Conservation (phyloP, 1,140 invertebrate species). For the Drosophila melanogaster region Release_6_plus_ISO1_MT NT_033777.3:23818001-23818500, state of each 20-base stretch:
- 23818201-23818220: neutral
- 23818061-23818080: slow-evolving; percentile 29
- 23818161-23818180: slow-evolving; percentile 14
- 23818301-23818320: slow-evolving; percentile 3
- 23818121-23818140: slow-evolving; percentile 7
- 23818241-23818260: slow-evolving; percentile 1
- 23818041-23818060: slow-evolving; percentile 42
- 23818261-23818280: neutral
- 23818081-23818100: slow-evolving; percentile 5
- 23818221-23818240: slow-evolving; percentile 70
- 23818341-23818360: slow-evolving; percentile 5
- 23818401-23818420: slow-evolving; percentile 1
- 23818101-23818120: neutral
- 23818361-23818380: slow-evolving; percentile 8
- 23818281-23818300: neutral
- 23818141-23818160: slow-evolving; percentile 25
- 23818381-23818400: slow-evolving; percentile 3
- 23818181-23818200: slow-evolving; percentile 1
- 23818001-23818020: slow-evolving; percentile 65
- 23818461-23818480: slow-evolving; percentile 58
- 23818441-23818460: slow-evolving; percentile 41
- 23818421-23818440: slow-evolving; percentile 4
- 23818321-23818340: neutral
- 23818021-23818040: slow-evolving; percentile 79
- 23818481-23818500: slow-evolving; percentile 57